Percentiles rank a stretch among this genome's conserved stretches.
Conservation (phyloP, 1,140 invertebrate genomes). For the Tribolium castaneum region DNA sequence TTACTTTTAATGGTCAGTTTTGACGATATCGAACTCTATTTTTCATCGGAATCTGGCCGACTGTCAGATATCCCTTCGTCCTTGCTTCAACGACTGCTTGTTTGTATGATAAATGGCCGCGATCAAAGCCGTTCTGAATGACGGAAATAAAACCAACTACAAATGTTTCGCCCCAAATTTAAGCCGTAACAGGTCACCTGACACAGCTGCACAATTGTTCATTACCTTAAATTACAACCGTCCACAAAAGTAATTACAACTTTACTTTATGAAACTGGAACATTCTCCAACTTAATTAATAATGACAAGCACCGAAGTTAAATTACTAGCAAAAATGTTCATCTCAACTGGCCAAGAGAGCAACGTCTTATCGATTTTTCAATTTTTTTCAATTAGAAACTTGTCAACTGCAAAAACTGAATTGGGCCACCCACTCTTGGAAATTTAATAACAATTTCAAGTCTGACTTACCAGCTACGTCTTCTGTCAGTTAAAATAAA, state of each 20-base stretch:
- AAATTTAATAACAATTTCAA: no score
- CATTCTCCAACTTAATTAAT: conserved; percentile 20
- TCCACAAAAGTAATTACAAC: conserved; percentile 28
- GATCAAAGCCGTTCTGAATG: conserved; percentile 37
- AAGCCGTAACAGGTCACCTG: conserved; percentile 10
- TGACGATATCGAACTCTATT: conserved; percentile 35
- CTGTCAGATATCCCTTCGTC: conserved; percentile 31
- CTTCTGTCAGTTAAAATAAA: no score
- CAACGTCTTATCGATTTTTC: not conserved
- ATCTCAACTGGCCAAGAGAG: not conserved
- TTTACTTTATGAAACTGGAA: conserved; percentile 11
- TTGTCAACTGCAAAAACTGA: not conserved
- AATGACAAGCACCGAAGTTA: conserved; percentile 1
- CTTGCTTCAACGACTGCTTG: conserved; percentile 36
- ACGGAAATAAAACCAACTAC: conserved; percentile 35
- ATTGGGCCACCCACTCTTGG: no score
- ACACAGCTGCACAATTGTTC: conserved; percentile 7
- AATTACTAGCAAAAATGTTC: not conserved
- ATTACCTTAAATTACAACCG: conserved; percentile 11
- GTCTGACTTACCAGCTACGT: no score
- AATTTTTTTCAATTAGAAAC: not conserved
- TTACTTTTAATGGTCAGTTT: conserved; percentile 35
- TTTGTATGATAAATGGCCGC: conserved; percentile 40
- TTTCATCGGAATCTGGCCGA: conserved; percentile 43
- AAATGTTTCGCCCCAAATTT: conserved; percentile 22